phyloP scores from a whole-genome alignment of 1,140 invertebrate genomes.

The Holotrichia oblita region DNA sequence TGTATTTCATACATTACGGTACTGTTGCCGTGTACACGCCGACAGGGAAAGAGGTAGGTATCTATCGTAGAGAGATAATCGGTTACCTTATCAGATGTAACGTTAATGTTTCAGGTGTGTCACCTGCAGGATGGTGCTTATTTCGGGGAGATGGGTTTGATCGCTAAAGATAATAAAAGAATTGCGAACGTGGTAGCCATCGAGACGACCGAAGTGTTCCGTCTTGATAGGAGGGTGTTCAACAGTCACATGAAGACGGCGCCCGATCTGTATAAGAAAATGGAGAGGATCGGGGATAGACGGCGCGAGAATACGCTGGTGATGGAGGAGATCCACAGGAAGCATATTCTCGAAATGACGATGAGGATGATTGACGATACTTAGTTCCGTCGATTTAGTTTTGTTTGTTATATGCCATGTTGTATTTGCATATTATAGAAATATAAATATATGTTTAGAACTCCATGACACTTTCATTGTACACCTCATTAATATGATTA shows the following conservation, averaged over 20 bases:
- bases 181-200: slow-evolving; percentile 65
- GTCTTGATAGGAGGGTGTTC: slow-evolving; percentile 63
- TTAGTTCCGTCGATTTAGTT: too few relatives aligned
- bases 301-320: slow-evolving; percentile 49
- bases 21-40: slow-evolving; percentile 67
- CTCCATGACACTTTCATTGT: too few relatives aligned
- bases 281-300: slow-evolving; percentile 49
- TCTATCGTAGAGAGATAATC: too few relatives aligned
- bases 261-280: slow-evolving; percentile 47
- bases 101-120: slow-evolving; percentile 58
- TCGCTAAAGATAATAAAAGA: slow-evolving; percentile 64
- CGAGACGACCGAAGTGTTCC: slow-evolving; percentile 67
- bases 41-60: slow-evolving; percentile 64
- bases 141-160: slow-evolving; percentile 58
- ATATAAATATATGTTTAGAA: too few relatives aligned
- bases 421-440: too few relatives aligned
- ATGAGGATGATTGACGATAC: slow-evolving; percentile 37
- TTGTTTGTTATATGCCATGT: too few relatives aligned
- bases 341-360: slow-evolving; percentile 45
- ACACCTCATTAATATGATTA: too few relatives aligned
- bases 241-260: slow-evolving; percentile 46
- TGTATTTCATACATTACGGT: slow-evolving; percentile 69
- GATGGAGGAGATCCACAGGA: slow-evolving; percentile 25
- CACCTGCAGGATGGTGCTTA: slow-evolving; percentile 55
- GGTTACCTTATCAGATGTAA: too few relatives aligned